phyloP scores from a whole-genome alignment of 2,888 invertebrate genomes.

The Eupeodes luniger region DNA sequence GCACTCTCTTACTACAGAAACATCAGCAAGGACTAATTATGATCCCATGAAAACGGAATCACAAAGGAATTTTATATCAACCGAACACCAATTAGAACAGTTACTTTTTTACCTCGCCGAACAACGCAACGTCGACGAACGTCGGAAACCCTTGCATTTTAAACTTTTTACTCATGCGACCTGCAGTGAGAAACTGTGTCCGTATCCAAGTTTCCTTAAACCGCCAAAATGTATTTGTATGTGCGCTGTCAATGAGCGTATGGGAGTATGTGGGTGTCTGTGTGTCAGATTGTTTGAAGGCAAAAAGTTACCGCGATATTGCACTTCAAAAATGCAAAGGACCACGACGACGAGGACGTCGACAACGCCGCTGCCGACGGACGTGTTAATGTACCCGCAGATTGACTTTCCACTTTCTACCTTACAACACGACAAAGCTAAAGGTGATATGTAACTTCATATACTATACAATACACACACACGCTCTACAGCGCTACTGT shows the following conservation, averaged over 20 bases:
- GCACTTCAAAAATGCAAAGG: slow-evolving; percentile 59
- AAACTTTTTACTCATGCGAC: background rate
- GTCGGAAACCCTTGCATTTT: background rate
- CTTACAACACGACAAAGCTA: background rate
- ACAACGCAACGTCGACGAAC: no score
- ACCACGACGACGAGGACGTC: background rate
- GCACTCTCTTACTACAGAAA: no score
- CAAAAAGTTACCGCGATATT: slow-evolving; percentile 53
- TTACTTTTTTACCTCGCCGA: background rate
- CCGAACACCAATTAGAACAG: slow-evolving; percentile 19
- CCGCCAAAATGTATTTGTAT: slow-evolving; percentile 1
- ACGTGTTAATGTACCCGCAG: slow-evolving; percentile 67
- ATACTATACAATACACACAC: background rate
- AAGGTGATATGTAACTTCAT: background rate
- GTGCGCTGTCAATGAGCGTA: background rate
- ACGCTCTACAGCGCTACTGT: no score
- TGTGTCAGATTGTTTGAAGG: slow-evolving; percentile 14
- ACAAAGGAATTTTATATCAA: slow-evolving; percentile 14
- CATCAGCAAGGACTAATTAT: background rate
- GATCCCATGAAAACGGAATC: background rate
- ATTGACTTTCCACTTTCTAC: slow-evolving; percentile 50
- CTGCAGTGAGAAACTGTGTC: slow-evolving; percentile 39
- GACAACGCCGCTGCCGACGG: background rate
- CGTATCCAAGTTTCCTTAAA: slow-evolving; percentile 53
- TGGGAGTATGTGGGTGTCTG: background rate